Percentiles rank a stretch among this genome's conserved stretches.
Conservation (phyloP, 2,113 vertebrate species). For the Mirounga angustirostris region DNA sequence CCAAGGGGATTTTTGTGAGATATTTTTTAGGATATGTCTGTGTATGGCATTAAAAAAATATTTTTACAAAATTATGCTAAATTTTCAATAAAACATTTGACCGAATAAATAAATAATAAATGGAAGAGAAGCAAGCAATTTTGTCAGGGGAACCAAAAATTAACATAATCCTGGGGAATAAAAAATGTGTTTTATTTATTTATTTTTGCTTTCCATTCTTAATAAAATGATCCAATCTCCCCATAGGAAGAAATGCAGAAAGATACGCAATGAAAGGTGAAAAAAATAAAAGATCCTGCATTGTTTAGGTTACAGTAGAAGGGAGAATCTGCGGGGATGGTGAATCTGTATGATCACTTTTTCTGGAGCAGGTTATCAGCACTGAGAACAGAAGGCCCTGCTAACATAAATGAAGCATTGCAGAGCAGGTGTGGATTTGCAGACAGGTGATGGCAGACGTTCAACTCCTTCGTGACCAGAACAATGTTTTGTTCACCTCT, state of each 20-base stretch:
- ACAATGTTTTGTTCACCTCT: slow-evolving; percentile 23
- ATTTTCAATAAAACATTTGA: not conserved
- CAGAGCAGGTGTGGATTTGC: not conserved
- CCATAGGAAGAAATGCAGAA: not conserved
- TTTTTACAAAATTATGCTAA: not conserved
- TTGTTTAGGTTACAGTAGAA: not conserved
- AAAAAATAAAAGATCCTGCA: not conserved
- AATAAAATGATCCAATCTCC: not conserved
- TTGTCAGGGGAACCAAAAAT: not conserved
- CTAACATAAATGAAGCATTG: not conserved
- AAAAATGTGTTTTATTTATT: not conserved
- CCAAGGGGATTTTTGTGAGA: not conserved
- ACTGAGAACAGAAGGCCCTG: not conserved
- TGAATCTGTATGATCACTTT: not conserved
- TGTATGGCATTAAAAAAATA: not conserved
- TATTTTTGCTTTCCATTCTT: not conserved
- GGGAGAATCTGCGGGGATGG: not conserved
- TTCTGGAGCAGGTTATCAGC: not conserved
- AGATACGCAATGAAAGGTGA: not conserved
- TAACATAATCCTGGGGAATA: not conserved
- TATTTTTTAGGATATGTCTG: not conserved
- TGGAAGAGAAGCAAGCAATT: not conserved
- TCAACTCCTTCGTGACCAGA: not conserved
- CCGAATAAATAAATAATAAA: not conserved
- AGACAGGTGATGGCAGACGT: not conserved